phyloP scores from a whole-genome alignment of 2,113 vertebrate species.

The Pavo muticus region DNA sequence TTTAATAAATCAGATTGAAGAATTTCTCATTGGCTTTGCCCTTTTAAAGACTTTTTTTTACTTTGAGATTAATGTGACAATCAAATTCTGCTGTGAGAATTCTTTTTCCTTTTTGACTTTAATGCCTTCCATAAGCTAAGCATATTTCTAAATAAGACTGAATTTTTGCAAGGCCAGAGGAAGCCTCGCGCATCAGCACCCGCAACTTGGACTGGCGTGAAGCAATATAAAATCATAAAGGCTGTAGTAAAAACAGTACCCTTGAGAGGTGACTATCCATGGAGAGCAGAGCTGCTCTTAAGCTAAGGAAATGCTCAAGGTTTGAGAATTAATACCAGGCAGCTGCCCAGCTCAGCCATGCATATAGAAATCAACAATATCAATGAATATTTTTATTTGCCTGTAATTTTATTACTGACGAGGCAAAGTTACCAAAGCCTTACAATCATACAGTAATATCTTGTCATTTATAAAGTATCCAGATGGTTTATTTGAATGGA shows the following conservation, averaged over 20 bases:
- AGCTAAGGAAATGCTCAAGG: constrained; percentile 63
- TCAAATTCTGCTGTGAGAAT: constrained; percentile 51
- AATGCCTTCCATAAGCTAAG: constrained; percentile 72
- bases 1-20: constrained; percentile 61
- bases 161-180: constrained; percentile 72
- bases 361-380: constrained; percentile 46
- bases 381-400: constrained; percentile 40
- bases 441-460: constrained; percentile 40
- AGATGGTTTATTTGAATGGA: constrained; percentile 59
- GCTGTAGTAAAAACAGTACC: constrained; percentile 71
- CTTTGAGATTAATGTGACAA: constrained; percentile 68
- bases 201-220: constrained; percentile 64
- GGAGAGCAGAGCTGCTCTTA: constrained; percentile 55
- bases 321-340: constrained; percentile 70
- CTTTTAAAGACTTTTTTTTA: constrained; percentile 20
- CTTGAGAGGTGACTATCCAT: constrained; percentile 74
- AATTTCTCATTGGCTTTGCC: constrained; percentile 37
- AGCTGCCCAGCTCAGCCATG: constrained; percentile 45
- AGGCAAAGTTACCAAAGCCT: constrained; percentile 38
- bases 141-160: constrained; percentile 78
- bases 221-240: constrained; percentile 79
- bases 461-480: constrained; percentile 40
- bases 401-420: constrained; percentile 38
- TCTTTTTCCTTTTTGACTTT: constrained; percentile 67
- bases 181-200: constrained; percentile 70